Conservation (phyloP, 2,113 vertebrate species). For the Cavia porcellus region DNA sequence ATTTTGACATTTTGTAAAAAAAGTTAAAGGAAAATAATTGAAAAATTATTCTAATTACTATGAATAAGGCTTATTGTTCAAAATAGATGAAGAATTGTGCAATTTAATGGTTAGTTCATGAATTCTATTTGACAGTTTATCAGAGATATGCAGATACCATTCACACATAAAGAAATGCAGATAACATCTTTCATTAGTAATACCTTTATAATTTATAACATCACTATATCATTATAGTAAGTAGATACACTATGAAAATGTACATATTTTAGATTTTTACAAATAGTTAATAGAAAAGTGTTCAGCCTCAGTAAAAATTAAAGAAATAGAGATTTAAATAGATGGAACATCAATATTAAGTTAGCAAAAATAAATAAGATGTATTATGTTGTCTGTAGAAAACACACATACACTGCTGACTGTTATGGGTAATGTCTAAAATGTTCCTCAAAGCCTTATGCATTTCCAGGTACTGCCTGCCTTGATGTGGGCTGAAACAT, state of each 20-base stretch:
- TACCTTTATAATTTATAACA: neutral
- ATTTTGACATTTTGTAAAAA: conserved; percentile 61
- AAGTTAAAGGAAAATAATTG: conserved; percentile 46
- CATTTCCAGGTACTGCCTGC: neutral
- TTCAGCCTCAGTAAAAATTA: neutral
- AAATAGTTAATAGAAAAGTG: conserved; percentile 2
- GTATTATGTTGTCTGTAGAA: neutral
- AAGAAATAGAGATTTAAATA: conserved; percentile 35
- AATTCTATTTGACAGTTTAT: conserved; percentile 24
- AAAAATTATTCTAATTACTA: conserved; percentile 54
- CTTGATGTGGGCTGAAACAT: neutral
- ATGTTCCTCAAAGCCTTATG: neutral
- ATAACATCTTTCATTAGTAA: neutral
- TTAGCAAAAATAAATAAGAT: conserved; percentile 45
- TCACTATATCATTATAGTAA: neutral
- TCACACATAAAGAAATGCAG: conserved; percentile 39
- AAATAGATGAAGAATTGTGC: conserved; percentile 28
- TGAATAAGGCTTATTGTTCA: neutral
- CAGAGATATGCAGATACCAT: neutral
- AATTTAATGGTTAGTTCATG: neutral
- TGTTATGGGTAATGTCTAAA: neutral
- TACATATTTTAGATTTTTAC: neutral
- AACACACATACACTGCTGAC: neutral
- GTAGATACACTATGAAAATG: conserved; percentile 24
- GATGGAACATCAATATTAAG: conserved; percentile 7